phyloP scores from a whole-genome alignment of 2,888 invertebrate species.

The Physocephala rufipes region DNA sequence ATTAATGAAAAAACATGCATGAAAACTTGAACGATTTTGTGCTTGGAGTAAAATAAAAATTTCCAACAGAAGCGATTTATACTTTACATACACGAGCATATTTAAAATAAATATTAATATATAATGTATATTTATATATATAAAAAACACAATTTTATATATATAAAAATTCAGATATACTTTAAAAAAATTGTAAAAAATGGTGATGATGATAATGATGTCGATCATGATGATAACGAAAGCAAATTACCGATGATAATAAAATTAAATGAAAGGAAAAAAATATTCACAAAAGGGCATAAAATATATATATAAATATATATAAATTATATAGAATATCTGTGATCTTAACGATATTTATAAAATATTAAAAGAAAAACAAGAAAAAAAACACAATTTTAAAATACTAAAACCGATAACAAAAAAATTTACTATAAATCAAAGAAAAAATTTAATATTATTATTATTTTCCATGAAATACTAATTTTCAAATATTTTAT shows the following conservation, averaged over 20 bases:
- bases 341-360: conserved; percentile 67
- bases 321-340: conserved; percentile 66
- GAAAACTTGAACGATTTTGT: neutral
- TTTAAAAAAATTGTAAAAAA: conserved; percentile 25
- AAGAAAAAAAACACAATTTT: conserved; percentile 22
- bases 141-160: too few relatives aligned
- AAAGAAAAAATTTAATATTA: neutral
- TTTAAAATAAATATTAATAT: neutral
- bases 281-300: conserved; percentile 37
- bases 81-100: conserved; percentile 25
- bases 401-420: neutral
- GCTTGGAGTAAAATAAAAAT: conserved; percentile 4
- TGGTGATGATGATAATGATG: neutral
- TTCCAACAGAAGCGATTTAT: conserved; percentile 22
- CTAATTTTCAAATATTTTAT: neutral
- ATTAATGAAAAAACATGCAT: conserved; percentile 31
- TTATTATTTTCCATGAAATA: neutral
- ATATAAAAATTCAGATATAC: conserved; percentile 26
- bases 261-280: conserved; percentile 33
- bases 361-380: conserved; percentile 39
- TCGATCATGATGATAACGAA: conserved; percentile 26
- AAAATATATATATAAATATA: conserved; percentile 37
- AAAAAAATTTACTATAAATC: neutral
- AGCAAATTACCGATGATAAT: conserved; percentile 24
- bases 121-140: conserved; percentile 32